phyloP scores from a whole-genome alignment of 2,113 vertebrate genomes.

The Thinocorus orbignyianus region DNA sequence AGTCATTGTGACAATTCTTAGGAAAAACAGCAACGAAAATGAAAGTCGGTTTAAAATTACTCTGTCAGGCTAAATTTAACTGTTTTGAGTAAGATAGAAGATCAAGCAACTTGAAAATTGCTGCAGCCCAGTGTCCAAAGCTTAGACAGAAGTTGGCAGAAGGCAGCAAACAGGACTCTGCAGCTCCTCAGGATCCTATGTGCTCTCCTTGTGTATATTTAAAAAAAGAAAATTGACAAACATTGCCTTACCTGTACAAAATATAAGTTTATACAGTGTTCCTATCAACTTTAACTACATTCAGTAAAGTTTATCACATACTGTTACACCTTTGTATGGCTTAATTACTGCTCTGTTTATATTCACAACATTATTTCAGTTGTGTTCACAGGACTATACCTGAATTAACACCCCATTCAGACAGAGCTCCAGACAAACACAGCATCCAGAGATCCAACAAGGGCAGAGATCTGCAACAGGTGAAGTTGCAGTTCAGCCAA shows the following conservation, averaged over 20 bases:
- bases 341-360: not conserved
- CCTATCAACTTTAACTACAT: not conserved
- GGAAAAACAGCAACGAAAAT: not conserved
- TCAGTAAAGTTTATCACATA: not conserved
- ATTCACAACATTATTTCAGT: not conserved
- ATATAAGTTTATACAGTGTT: not conserved
- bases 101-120: not conserved
- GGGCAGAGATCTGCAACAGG: not conserved
- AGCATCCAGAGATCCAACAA: not conserved
- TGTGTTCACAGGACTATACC: not conserved
- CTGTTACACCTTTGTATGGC: not conserved
- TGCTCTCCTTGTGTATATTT: not conserved
- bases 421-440: not conserved
- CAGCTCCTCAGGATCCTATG: not conserved
- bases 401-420: not conserved
- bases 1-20: not conserved
- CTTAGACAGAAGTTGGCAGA: not conserved
- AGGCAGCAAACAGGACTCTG: not conserved
- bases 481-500: not conserved
- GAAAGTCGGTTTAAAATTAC: not conserved
- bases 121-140: not conserved
- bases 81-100: not conserved
- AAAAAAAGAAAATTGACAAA: not conserved
- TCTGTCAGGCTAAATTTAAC: not conserved
- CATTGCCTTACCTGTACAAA: not conserved